A percentile compares a stretch with the other conserved stretches of the same genome.
Evolutionary conservation across 2,888 invertebrate species (phyloP).

Genomic region (Pecten maximus): DNA sequence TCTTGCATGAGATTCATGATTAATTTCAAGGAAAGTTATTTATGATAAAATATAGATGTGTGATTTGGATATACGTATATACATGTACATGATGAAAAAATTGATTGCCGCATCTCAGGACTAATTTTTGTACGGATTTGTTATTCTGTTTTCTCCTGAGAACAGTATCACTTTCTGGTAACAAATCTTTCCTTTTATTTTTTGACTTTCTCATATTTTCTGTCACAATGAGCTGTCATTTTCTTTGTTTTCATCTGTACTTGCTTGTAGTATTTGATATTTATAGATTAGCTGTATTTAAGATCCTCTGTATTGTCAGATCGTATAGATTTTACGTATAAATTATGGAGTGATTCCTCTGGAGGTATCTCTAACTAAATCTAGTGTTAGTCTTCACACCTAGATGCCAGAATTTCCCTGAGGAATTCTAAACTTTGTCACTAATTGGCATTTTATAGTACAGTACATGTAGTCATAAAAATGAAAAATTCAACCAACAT

Average conservation of each 20-base stretch:
- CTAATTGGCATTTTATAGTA: conserved; percentile 54
- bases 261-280: background rate
- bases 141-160: background rate
- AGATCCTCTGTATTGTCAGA: background rate
- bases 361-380: conserved; percentile 21
- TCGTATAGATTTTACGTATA: conserved; percentile 22
- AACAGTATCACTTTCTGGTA: background rate
- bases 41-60: conserved; percentile 26
- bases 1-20: conserved; percentile 35
- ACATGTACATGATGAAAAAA: conserved; percentile 18
- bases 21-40: conserved; percentile 32
- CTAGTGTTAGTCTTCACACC: conserved; percentile 46
- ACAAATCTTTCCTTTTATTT: background rate
- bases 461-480: conserved; percentile 24
- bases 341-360: background rate
- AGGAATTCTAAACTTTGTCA: conserved; percentile 52
- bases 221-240: conserved; percentile 4
- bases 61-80: background rate
- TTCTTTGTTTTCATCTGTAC: background rate
- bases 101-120: background rate
- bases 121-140: conserved; percentile 18
- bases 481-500: conserved; percentile 32
- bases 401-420: conserved; percentile 48
- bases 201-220: conserved; percentile 15
- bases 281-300: conserved; percentile 13